These are phyloP conservation scores for Baronia brevicornis DNA, from an alignment of 2,888 invertebrate species.

Conservation along the genomic window DNA sequence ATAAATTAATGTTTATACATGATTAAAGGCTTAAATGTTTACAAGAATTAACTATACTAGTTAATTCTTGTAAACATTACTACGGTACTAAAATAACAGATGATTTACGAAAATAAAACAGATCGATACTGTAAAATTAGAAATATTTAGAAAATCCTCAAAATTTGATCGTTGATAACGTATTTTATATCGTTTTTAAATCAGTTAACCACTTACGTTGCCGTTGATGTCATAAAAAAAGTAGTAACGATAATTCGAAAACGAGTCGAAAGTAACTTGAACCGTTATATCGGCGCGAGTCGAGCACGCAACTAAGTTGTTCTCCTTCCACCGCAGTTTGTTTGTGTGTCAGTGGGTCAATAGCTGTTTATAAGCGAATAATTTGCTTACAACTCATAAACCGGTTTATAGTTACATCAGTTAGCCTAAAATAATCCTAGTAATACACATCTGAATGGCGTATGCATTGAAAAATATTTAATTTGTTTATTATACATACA, in stretches of 20 bases:
- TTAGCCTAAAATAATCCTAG: slow-evolving; percentile 21
- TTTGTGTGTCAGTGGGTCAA: slow-evolving; percentile 70
- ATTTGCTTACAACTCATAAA: slow-evolving; percentile 56
- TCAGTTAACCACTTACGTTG: slow-evolving; percentile 4
- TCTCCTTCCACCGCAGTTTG: slow-evolving; percentile 48
- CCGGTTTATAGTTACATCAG: slow-evolving; percentile 41
- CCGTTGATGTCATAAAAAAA: slow-evolving; percentile 10
- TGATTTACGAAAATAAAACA: too few species aligned
- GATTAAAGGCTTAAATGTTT: too few species aligned
- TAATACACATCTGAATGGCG: too few species aligned
- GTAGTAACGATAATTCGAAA: slow-evolving; percentile 17
- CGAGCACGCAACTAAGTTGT: slow-evolving; percentile 56
- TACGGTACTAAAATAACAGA: too few species aligned
- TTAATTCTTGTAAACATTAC: too few species aligned
- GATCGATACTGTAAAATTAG: too few species aligned
- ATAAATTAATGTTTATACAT: too few species aligned
- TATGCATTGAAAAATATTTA: neutral
- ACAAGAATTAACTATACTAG: too few species aligned
- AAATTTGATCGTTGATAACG: too few species aligned
- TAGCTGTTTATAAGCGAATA: slow-evolving; percentile 55
- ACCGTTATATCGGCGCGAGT: slow-evolving; percentile 21
- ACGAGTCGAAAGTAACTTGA: slow-evolving; percentile 32
- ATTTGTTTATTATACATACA: too few species aligned
- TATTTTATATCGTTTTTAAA: too few species aligned
- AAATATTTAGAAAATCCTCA: too few species aligned